phyloP scores from a whole-genome alignment of 2,888 invertebrate species.

The Diplolepis rosae region DNA sequence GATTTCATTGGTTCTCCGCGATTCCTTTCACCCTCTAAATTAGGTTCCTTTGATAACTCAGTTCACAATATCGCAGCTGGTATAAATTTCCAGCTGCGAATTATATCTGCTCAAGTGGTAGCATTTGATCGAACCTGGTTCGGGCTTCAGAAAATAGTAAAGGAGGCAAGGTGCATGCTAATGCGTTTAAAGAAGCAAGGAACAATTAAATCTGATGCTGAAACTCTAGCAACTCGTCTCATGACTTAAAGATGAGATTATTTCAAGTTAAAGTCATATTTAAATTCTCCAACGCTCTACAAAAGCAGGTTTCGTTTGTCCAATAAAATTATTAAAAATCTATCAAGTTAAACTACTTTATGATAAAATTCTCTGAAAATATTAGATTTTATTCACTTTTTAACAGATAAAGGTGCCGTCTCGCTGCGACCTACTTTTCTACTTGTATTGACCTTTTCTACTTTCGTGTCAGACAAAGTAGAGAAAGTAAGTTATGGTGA shows the following conservation, averaged over 20 bases:
- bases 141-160: slow-evolving; percentile 14
- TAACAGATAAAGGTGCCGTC: too few relatives aligned
- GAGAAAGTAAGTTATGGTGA: too few relatives aligned
- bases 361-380: too few relatives aligned
- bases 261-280: background rate
- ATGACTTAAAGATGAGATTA: slow-evolving; percentile 21
- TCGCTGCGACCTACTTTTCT: too few relatives aligned
- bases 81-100: background rate
- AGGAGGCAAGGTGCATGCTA: slow-evolving; percentile 10
- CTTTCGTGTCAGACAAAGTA: too few relatives aligned
- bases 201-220: slow-evolving; percentile 4
- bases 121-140: slow-evolving; percentile 3
- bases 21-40: slow-evolving; percentile 4
- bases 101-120: background rate
- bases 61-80: background rate
- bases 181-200: too few relatives aligned
- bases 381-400: too few relatives aligned
- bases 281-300: background rate
- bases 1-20: background rate
- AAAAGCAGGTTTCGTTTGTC: too few relatives aligned
- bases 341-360: too few relatives aligned
- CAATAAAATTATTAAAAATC: too few relatives aligned
- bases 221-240: background rate
- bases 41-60: slow-evolving; percentile 12
- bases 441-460: too few relatives aligned